Conservation (phyloP, 92 coral and sea anemone species). For the Metridium senile region DNA sequence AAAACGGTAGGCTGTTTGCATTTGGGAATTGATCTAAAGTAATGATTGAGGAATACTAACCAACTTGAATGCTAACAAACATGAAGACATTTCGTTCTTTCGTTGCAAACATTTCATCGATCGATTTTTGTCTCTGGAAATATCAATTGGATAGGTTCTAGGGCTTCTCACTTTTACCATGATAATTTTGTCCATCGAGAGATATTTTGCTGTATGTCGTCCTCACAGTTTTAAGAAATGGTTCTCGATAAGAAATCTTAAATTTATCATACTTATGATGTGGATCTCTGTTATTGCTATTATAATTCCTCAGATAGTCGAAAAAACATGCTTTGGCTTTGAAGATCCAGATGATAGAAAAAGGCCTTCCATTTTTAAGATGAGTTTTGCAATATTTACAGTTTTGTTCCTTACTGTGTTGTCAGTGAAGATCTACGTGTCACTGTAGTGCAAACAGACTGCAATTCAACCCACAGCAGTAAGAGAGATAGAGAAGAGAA, state of each 20-base stretch:
- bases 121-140: neutral
- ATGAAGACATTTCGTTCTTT: too few relatives aligned
- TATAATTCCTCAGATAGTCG: neutral
- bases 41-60: too few relatives aligned
- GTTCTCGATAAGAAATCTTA: neutral
- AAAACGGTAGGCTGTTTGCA: too few relatives aligned
- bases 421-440: neutral
- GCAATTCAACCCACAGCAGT: constrained; percentile 10
- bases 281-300: neutral
- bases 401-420: neutral
- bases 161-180: neutral
- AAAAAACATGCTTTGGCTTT: neutral
- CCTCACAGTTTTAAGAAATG: constrained; percentile 8
- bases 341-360: neutral
- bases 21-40: too few relatives aligned
- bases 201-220: constrained; percentile 21
- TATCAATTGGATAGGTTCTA: neutral
- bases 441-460: constrained; percentile 26
- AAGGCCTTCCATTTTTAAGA: neutral
- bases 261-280: neutral
- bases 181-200: neutral
- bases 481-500: constrained; percentile 26
- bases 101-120: too few relatives aligned
- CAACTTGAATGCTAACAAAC: too few relatives aligned
- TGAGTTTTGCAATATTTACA: neutral